These are phyloP conservation scores for Irena cyanogastra DNA, from an alignment of 2,113 vertebrate genomes.

Conservation along the genomic window DNA sequence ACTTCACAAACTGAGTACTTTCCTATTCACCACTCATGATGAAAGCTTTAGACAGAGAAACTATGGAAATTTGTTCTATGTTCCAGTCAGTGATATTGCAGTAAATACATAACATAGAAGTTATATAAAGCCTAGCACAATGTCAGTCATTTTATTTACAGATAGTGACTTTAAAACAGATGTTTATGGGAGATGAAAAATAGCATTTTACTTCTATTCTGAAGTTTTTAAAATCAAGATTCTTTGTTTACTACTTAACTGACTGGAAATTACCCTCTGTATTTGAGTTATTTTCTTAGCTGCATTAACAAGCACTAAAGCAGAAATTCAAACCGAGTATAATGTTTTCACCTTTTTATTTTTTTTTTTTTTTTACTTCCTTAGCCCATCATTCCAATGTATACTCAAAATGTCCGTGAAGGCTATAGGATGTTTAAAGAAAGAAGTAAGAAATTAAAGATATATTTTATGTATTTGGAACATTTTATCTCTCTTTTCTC, in stretches of 20 bases:
- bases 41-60: not conserved
- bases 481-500: not conserved
- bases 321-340: not conserved
- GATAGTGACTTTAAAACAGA: not conserved
- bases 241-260: not conserved
- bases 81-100: not conserved
- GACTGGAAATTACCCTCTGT: not conserved
- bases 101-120: not conserved
- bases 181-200: not conserved
- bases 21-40: not conserved
- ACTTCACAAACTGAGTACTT: not conserved
- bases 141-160: not conserved
- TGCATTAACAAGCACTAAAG: not conserved
- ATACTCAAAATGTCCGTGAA: constrained; percentile 87
- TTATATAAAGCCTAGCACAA: not conserved
- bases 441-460: constrained; percentile 75
- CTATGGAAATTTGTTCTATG: not conserved
- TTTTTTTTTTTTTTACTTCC: not conserved
- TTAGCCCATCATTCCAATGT: constrained; percentile 91
- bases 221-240: not conserved
- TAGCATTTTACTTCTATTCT: not conserved
- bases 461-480: not conserved
- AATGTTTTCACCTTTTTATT: not conserved
- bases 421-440: constrained; percentile 84
- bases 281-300: not conserved